Conservation (phyloP, 2,888 invertebrate genomes). For the Notocelia uddmanniana region DNA sequence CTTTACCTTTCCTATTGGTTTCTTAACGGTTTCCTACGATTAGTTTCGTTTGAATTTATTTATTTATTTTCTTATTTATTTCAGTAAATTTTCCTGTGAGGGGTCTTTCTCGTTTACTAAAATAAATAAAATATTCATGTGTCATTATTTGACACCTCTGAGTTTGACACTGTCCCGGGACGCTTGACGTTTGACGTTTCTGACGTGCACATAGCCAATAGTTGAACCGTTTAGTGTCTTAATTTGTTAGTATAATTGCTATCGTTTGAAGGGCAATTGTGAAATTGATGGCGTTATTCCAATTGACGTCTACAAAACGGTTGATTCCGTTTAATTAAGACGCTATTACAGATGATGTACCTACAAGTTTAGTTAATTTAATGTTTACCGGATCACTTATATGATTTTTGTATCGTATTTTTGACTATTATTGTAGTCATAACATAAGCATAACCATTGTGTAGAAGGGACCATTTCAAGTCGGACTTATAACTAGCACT, state of each 20-base stretch:
- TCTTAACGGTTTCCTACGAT: too few relatives aligned
- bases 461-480: neutral
- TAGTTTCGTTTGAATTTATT: too few relatives aligned
- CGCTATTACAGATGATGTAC: neutral
- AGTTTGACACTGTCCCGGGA: too few relatives aligned
- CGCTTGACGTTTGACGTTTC: too few relatives aligned
- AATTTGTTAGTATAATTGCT: conserved; percentile 15
- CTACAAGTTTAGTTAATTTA: neutral
- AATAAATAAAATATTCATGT: too few relatives aligned
- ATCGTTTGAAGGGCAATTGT: neutral
- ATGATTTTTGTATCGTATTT: neutral
- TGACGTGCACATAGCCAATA: too few relatives aligned
- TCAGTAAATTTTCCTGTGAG: too few relatives aligned
- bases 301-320: neutral
- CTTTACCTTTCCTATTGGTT: too few relatives aligned
- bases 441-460: neutral
- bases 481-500: neutral
- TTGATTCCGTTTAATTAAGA: neutral
- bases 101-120: too few relatives aligned
- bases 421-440: neutral
- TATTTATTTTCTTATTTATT: too few relatives aligned
- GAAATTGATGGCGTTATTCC: neutral
- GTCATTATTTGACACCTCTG: too few relatives aligned
- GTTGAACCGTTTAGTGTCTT: conserved; percentile 23
- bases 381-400: neutral